Percentiles rank a stretch among this genome's conserved stretches.
These are phyloP conservation scores for Buathra laborator DNA, from an alignment of 2,888 invertebrate species.

Conservation along the genomic window DNA sequence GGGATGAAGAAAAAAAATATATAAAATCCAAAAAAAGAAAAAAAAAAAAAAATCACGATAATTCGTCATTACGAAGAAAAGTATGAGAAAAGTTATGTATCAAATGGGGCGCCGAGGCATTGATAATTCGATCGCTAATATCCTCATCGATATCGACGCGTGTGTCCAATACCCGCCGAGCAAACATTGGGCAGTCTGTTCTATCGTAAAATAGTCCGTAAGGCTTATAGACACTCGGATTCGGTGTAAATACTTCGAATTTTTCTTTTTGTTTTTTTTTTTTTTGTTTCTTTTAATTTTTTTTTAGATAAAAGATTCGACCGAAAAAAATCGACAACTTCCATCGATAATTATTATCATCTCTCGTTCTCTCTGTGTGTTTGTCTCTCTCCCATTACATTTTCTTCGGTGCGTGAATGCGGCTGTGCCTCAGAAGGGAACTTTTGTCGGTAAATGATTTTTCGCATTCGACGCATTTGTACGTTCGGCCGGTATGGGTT, in stretches of 20 bases:
- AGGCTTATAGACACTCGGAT: slow-evolving; percentile 20
- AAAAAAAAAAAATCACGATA: not conserved
- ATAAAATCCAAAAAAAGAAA: not conserved
- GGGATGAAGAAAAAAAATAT: not conserved
- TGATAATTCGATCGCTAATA: not conserved
- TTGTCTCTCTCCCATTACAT: slow-evolving; percentile 54
- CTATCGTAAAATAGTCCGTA: slow-evolving; percentile 16
- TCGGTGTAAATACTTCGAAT: slow-evolving; percentile 16
- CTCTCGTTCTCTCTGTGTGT: not conserved
- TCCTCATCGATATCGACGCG: not conserved
- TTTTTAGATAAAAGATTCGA: slow-evolving; percentile 25
- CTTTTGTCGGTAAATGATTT: slow-evolving; percentile 91
- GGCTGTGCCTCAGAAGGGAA: slow-evolving; percentile 89
- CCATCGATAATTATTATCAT: slow-evolving; percentile 1
- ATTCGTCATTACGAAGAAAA: not conserved
- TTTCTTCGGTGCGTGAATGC: slow-evolving; percentile 83
- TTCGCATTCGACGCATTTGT: slow-evolving; percentile 89
- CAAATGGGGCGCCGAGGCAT: not conserved
- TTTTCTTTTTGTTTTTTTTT: not conserved
- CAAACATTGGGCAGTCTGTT: not conserved
- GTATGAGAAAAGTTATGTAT: not conserved
- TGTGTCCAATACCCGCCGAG: not conserved
- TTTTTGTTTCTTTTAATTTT: not conserved
- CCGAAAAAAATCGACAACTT: not conserved
- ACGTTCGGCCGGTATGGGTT: slow-evolving; percentile 89